These are phyloP conservation scores for Rattus rattus DNA, from an alignment of 2,113 vertebrate species.

Conservation along the genomic window DNA sequence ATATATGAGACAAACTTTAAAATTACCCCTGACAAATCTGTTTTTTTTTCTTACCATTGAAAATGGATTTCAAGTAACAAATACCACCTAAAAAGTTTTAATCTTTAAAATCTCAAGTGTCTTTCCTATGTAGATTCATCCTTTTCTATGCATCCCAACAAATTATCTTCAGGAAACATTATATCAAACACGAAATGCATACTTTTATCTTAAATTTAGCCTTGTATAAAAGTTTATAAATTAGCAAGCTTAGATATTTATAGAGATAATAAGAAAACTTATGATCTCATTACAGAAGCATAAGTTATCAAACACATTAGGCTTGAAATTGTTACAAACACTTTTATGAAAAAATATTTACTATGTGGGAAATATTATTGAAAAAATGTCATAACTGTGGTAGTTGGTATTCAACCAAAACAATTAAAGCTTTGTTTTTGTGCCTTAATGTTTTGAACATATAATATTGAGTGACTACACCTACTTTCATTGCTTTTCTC, in stretches of 20 bases:
- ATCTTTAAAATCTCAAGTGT: background rate
- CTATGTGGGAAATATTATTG: background rate
- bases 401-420: background rate
- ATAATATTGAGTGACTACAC: slow-evolving; percentile 32
- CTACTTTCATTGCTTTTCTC: slow-evolving; percentile 40
- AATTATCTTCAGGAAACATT: slow-evolving; percentile 32
- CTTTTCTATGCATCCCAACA: background rate
- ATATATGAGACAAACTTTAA: slow-evolving; percentile 66
- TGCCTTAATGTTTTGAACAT: background rate
- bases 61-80: slow-evolving; percentile 63
- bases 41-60: slow-evolving; percentile 55
- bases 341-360: background rate
- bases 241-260: background rate
- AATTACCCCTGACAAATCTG: slow-evolving; percentile 57
- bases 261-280: background rate
- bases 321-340: background rate
- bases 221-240: slow-evolving; percentile 29
- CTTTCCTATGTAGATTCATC: slow-evolving; percentile 6
- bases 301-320: slow-evolving; percentile 13
- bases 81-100: slow-evolving; percentile 56
- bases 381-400: background rate
- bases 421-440: background rate
- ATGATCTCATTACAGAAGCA: background rate
- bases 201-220: background rate
- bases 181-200: background rate